These are phyloP conservation scores for Eupeodes latifasciatus DNA, from an alignment of 2,888 invertebrate species.

Conservation along the genomic window DNA sequence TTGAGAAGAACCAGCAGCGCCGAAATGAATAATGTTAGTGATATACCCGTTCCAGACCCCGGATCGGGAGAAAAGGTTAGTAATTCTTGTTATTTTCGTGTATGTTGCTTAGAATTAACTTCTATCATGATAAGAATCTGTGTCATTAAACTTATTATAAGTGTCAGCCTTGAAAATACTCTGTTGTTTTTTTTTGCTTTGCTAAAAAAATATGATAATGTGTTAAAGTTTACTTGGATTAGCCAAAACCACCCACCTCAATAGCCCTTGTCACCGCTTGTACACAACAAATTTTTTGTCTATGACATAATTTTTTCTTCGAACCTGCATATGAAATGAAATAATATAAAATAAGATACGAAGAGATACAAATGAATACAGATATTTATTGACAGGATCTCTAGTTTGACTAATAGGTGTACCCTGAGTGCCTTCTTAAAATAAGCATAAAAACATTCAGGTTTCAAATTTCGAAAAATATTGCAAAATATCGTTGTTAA, in stretches of 20 bases:
- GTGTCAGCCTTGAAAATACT: background rate
- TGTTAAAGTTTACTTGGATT: background rate
- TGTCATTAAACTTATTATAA: background rate
- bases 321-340: background rate
- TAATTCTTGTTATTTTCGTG: conserved; percentile 15
- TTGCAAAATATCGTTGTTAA: too few species aligned
- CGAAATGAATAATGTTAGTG: conserved; percentile 81
- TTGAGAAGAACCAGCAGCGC: background rate
- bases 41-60: conserved; percentile 82
- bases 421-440: too few species aligned
- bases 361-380: background rate
- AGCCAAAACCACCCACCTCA: background rate
- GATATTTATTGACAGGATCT: background rate
- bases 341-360: too few species aligned
- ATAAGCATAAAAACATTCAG: too few species aligned
- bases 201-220: background rate
- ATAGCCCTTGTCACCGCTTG: background rate
- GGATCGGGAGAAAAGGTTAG: conserved; percentile 80
- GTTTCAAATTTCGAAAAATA: too few species aligned
- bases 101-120: background rate
- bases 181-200: background rate
- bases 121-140: background rate
- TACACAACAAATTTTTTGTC: background rate
- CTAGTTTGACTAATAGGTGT: too few species aligned
- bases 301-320: conserved; percentile 34